phyloP scores from a whole-genome alignment of 2,797 vertebrate genomes.

The Bufotes viridis region DNA sequence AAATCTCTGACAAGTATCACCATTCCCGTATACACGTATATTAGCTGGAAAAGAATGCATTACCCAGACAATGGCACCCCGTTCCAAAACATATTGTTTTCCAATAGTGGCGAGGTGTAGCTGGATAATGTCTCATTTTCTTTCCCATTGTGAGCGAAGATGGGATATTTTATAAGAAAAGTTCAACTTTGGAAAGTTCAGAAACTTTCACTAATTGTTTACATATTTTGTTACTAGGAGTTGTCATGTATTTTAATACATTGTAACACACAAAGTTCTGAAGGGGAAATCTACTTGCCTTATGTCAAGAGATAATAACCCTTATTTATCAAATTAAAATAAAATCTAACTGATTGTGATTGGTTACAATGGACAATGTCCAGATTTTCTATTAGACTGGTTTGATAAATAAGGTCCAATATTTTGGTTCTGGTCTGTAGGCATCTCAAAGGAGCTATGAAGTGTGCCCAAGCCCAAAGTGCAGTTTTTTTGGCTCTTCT shows the following conservation, averaged over 20 bases:
- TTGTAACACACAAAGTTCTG: background rate
- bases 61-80: slow-evolving; percentile 36
- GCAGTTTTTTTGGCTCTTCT: no score
- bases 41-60: slow-evolving; percentile 24
- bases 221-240: no score
- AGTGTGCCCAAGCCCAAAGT: no score
- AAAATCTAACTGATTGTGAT: no score
- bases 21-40: slow-evolving; percentile 46
- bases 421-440: no score
- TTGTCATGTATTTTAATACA: background rate
- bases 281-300: background rate
- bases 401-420: no score
- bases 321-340: no score
- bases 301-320: background rate
- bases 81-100: slow-evolving; percentile 38
- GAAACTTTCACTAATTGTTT: background rate
- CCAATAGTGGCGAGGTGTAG: background rate
- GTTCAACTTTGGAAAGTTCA: background rate
- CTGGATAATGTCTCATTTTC: slow-evolving; percentile 35
- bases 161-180: background rate
- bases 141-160: slow-evolving; percentile 14
- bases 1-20: slow-evolving; percentile 63
- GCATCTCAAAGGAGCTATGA: no score
- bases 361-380: no score
- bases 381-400: no score